Percentiles rank a stretch among this genome's conserved stretches.
phyloP scores from a whole-genome alignment of 2,888 invertebrate species.

The Polyommatus icarus region DNA sequence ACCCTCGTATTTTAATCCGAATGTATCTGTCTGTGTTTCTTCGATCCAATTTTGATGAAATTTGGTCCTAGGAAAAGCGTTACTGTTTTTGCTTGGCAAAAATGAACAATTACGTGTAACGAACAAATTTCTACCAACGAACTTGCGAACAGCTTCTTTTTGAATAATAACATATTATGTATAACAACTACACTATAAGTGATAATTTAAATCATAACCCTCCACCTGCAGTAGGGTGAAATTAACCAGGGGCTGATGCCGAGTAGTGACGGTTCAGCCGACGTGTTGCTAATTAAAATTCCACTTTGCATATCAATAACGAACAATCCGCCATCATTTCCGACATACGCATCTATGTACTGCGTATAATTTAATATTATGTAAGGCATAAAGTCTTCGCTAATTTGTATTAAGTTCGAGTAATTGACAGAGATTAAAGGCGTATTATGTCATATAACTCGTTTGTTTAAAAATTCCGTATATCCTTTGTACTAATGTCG shows the following conservation, averaged over 20 bases:
- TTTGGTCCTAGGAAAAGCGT: too few species aligned
- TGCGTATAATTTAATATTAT: not conserved
- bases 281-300: slow-evolving; percentile 21
- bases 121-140: too few species aligned
- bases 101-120: too few species aligned
- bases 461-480: not conserved
- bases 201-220: not conserved
- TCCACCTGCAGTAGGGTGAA: not conserved
- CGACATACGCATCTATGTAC: slow-evolving; percentile 2
- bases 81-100: too few species aligned
- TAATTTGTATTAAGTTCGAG: not conserved
- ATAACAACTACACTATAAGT: too few species aligned
- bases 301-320: slow-evolving; percentile 24
- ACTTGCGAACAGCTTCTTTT: too few species aligned
- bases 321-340: slow-evolving; percentile 15
- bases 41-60: too few species aligned
- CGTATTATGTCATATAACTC: not conserved
- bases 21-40: too few species aligned
- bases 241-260: not conserved
- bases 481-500: not conserved
- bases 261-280: slow-evolving; percentile 13
- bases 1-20: too few species aligned
- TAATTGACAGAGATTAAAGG: not conserved
- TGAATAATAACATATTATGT: too few species aligned
- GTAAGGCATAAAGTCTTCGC: not conserved